Base-by-base conservation (phyloP, 2,797 vertebrate species). In the Simalia tracyae region DNA sequence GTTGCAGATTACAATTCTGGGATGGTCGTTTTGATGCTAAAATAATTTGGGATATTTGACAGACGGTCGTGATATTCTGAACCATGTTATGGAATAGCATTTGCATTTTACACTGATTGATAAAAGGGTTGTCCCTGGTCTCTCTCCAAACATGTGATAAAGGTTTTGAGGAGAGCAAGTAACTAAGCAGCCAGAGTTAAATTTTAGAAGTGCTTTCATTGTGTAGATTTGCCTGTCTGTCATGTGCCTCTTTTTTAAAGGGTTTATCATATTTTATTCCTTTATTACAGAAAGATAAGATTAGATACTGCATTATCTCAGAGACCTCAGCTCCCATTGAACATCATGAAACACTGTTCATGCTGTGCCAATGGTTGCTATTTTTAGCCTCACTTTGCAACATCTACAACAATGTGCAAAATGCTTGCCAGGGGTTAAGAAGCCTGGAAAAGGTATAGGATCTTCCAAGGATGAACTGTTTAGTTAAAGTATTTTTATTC, bases 21-120 rank as follows among this genome's bases (percentile, higher is more conserved):
- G 57, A 66, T n/a, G 31, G 12, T 31, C 26, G 22, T 0, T 3
- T 0, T 1, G 0, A 60, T 93, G n/a, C 64, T 72, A 84, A 59
- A 63, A 50, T 84, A 64, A 92, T 93, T 66, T 86, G 59, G 57
- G 92, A 90, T 72, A 68, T 85, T n/a, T 91, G 60, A 10, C 64
- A 85, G 68, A 87, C 84, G 63, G 76, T 56, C 87, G 42, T 10
- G 64, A 59, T 15, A 28, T 90, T 94, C 9, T 92, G 24, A 85
- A 76, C 81, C 50, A 54, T 46, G 22, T 61, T 28, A 17, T 9
- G 60, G 87, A 54, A 9, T 61, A 84, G 50, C 1, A 26, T 57
- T 36, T 92, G 89, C 56, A 85, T 86, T 57, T 19, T 59, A 84
- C 54, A 24, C 54, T 5, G 0, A 26, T 0, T 0, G 19, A 61